Evolutionary conservation across 2,797 vertebrate species (phyloP), one percentile per base, ranked within the genome.

Genomic region (Cuculus canorus): DNA sequence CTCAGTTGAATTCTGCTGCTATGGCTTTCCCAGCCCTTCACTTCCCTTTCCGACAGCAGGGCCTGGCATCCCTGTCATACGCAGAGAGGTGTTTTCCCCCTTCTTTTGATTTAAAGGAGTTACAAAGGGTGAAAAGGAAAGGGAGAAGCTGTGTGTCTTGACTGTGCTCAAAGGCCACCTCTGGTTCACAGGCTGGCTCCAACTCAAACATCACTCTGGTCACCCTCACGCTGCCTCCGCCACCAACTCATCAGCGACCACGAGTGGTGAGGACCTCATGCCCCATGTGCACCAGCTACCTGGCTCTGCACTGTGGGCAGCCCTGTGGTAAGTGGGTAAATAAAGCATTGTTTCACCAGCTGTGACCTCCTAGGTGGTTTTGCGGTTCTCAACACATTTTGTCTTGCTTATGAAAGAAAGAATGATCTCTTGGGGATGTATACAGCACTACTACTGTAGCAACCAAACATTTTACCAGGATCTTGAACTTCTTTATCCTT

Each of bases 201-300:
- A 70, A 7, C 41, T 47, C 11, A 45, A 27, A 35, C 43, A 17
- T 35, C 30, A 22, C 22, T 54, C 2, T 2, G 13, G 43, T 63
- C 50, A 63, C 18, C 60, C 60, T 73, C 17, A 18, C 1, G 1
- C 18, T 61, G 41, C 39, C 61, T 68, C 57, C 69, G 70, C 6
- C 63, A 59, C 27, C 0, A 4, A 56, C 52, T 63, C 5, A 1
- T 57, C 57, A 64, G 35, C 30, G 53, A 22, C 17, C 1, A 2
- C 47, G 23, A 59, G 35, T 0, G 2, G 35, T 1, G 2, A 64
- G 35, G 85, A 45, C 17, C 35, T 45, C 0, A 2, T 0, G 2
- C 32, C 33, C 37, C 2, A 0, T 6, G 35, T 35, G 45, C n/a
- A 10, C 17, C 52, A 24, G 18, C 13, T 60, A 32, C 65, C 41